phyloP scores from a whole-genome alignment of 2,888 invertebrate genomes.

The Eubasilissa splendida region DNA sequence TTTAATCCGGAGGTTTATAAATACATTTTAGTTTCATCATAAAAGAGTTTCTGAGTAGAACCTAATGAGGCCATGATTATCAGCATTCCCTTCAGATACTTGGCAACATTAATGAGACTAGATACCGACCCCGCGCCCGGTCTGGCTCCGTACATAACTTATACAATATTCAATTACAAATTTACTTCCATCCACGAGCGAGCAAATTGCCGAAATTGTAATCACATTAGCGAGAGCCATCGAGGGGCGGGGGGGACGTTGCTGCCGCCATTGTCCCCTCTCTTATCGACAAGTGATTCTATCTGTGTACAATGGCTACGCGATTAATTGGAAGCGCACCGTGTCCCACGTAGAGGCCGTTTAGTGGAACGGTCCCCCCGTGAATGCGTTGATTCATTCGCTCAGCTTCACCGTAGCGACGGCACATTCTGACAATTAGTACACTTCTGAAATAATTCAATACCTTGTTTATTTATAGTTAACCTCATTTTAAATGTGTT shows the following conservation, averaged over 20 bases:
- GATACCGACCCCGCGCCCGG: not conserved
- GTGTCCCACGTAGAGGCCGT: conserved; percentile 25
- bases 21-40: too few species aligned
- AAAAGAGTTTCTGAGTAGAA: too few species aligned
- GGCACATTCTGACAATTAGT: not conserved
- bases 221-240: conserved; percentile 54
- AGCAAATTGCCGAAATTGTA: conserved; percentile 54
- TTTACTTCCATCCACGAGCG: conserved; percentile 41
- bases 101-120: too few species aligned
- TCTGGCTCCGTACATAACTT: conserved; percentile 27
- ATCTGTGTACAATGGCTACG: conserved; percentile 47
- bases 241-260: conserved; percentile 42
- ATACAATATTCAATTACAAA: conserved; percentile 51
- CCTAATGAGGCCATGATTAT: not conserved
- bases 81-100: too few species aligned
- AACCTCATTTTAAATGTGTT: not conserved
- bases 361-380: conserved; percentile 15
- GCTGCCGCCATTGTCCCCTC: conserved; percentile 48
- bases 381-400: not conserved
- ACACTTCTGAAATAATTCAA: too few species aligned
- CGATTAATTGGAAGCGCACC: conserved; percentile 43
- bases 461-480: too few species aligned
- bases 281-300: conserved; percentile 32
- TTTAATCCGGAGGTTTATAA: too few species aligned
- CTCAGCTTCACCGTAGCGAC: not conserved